Base-by-base conservation (phyloP, 2,888 invertebrate species). In the Ptychoptera contaminata region DNA sequence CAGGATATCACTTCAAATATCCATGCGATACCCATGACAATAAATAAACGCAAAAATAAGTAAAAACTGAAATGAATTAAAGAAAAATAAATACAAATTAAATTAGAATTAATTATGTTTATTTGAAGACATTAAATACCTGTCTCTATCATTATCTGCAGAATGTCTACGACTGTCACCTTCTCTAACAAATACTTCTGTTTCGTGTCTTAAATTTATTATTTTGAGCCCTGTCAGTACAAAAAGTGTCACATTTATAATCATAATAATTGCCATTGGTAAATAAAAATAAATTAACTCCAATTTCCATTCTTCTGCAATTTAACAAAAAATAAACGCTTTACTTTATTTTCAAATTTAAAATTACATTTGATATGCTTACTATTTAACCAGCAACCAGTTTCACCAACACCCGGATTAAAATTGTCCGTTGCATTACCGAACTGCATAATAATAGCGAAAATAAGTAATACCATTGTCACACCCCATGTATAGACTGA, bases 1-100 rank as follows among this genome's bases (percentile, higher is more conserved):
- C 78, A 81, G 44, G 81, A 79, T 49, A 82, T 66, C 47, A 82
- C 68, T 58, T 83, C 82, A 63, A 78, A 75, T 1, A 73, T 68
- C 84, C 83, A 84, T 59, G 79, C 82, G 37, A 82, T 73, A 0
- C 83, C 84, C 82, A 83, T 82, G 30, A 82, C 80, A 54, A 82
- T 43, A 15, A 43, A 43, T 38, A 39, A 23, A 2, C 43, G 23
- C n/a, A 39, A 16, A 31, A 16, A 44, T 10, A 40, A 34, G 7
- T 30, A 29, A 10, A 9, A 34, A 39, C 37, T 42, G 9, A 23
- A 46, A 23, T 23, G 23, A 23, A 23, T 3, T n/a, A n/a, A n/a
- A 23, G 7, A 23, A 23, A 3, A 23, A 23, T 23, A 23, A 23
- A 23, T 23, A 23, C 7, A n/a, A n/a, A n/a, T n/a, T n/a, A n/a